Conservation (phyloP, 2,888 invertebrate species). For the Alviniconcha strummeri region DNA sequence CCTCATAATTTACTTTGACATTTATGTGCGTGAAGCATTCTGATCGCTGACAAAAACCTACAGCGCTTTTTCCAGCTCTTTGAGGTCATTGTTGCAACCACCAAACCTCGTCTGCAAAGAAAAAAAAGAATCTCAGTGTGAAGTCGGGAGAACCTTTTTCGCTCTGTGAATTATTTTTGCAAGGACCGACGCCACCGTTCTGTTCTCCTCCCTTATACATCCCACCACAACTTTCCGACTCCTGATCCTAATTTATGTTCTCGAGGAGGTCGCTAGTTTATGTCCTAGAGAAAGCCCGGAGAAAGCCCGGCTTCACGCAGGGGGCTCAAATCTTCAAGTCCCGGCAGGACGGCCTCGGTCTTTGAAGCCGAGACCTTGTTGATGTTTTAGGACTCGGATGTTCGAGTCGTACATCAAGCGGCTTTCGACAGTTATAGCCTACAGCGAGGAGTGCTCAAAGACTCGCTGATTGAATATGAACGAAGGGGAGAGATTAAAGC, state of each 20-base stretch:
- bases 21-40: slow-evolving; percentile 11
- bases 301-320: slow-evolving; percentile 4
- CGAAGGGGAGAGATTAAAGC: slow-evolving; percentile 33
- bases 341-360: not conserved
- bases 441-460: slow-evolving; percentile 29
- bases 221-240: no score
- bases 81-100: slow-evolving; percentile 13
- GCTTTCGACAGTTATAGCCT: slow-evolving; percentile 32
- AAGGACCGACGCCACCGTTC: no score
- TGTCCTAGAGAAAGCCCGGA: slow-evolving; percentile 9
- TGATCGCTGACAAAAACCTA: slow-evolving; percentile 11
- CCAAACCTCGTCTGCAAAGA: no score
- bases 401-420: slow-evolving; percentile 28
- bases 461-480: slow-evolving; percentile 35
- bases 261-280: not conserved
- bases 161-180: no score
- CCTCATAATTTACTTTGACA: slow-evolving; percentile 23
- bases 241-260: no score
- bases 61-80: slow-evolving; percentile 15
- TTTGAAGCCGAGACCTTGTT: slow-evolving; percentile 31
- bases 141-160: no score
- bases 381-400: slow-evolving; percentile 34
- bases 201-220: no score
- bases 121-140: no score
- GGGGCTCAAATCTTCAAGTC: not conserved